These are phyloP conservation scores for Thunnus thynnus DNA, from an alignment of 2,113 vertebrate species.

Conservation along the genomic window DNA sequence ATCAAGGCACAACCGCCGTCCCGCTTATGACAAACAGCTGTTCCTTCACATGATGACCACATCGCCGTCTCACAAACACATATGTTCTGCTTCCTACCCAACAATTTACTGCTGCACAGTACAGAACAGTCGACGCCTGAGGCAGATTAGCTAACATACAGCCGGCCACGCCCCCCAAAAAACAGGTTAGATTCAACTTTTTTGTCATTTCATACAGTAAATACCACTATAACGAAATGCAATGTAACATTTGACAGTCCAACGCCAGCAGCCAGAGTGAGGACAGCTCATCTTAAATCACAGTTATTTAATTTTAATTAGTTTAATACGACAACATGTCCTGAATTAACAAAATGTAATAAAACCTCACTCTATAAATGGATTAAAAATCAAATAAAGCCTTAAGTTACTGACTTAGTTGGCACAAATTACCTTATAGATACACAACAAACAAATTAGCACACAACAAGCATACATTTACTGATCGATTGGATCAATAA, in stretches of 20 bases:
- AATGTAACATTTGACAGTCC: background rate
- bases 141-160: slow-evolving; percentile 7
- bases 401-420: too few species aligned
- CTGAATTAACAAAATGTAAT: background rate
- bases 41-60: slow-evolving; percentile 12
- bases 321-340: background rate
- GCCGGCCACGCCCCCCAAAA: background rate
- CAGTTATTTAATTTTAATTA: background rate
- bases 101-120: slow-evolving; percentile 35
- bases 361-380: background rate
- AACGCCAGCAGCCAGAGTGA: background rate
- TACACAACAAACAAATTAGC: too few species aligned
- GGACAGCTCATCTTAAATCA: too few species aligned
- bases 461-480: too few species aligned
- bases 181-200: background rate
- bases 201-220: too few species aligned
- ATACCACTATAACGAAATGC: too few species aligned
- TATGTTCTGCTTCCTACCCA: slow-evolving; percentile 17
- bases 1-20: background rate
- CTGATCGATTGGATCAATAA: too few species aligned
- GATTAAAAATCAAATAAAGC: background rate
- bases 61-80: slow-evolving; percentile 22
- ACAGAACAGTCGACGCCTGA: slow-evolving; percentile 48
- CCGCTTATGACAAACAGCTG: slow-evolving; percentile 29
- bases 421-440: too few species aligned